A percentile compares a stretch with the other conserved stretches of the same genome.
Evolutionary conservation across 2,888 invertebrate genomes (phyloP).

Genomic region (Ctenicera cuprea): DNA sequence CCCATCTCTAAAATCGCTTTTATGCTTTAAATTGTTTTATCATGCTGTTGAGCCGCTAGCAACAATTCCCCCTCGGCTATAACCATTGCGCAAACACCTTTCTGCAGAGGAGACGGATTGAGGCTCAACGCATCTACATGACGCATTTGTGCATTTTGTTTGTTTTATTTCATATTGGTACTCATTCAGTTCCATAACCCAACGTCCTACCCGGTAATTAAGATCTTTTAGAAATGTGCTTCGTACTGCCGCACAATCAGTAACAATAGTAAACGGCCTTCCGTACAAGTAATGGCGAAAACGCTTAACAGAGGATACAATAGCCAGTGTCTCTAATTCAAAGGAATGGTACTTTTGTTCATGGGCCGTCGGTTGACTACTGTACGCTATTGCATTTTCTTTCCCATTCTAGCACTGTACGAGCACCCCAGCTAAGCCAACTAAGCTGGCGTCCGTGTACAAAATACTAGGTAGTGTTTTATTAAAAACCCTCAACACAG

Average conservation of each 20-base stretch:
- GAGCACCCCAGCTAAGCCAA: conserved; percentile 55
- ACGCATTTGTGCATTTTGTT: conserved; percentile 28
- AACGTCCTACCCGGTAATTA: conserved; percentile 46
- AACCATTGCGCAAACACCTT: conserved; percentile 8
- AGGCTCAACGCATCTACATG: conserved; percentile 52
- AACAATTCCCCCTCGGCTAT: conserved; percentile 50
- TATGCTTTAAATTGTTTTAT: conserved; percentile 1
- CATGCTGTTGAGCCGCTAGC: conserved; percentile 41
- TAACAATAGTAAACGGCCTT: conserved; percentile 11
- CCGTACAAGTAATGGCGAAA: not conserved
- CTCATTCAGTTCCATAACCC: conserved; percentile 44
- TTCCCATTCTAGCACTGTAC: conserved; percentile 51
- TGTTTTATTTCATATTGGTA: conserved; percentile 45
- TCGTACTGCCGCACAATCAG: conserved; percentile 35
- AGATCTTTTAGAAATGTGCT: conserved; percentile 44
- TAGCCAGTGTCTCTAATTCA: conserved; percentile 47
- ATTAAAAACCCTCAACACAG: conserved; percentile 27
- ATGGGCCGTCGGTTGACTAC: conserved; percentile 59
- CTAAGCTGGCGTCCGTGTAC: conserved; percentile 53
- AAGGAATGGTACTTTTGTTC: conserved; percentile 56
- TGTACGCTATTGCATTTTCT: conserved; percentile 59
- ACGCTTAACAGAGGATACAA: not conserved
- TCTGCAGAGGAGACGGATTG: conserved; percentile 32
- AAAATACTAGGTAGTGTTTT: not conserved
- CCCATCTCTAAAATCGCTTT: not conserved